These are phyloP conservation scores for Phrixothrix hirtus DNA, from an alignment of 2,888 invertebrate species.

Conservation along the genomic window DNA sequence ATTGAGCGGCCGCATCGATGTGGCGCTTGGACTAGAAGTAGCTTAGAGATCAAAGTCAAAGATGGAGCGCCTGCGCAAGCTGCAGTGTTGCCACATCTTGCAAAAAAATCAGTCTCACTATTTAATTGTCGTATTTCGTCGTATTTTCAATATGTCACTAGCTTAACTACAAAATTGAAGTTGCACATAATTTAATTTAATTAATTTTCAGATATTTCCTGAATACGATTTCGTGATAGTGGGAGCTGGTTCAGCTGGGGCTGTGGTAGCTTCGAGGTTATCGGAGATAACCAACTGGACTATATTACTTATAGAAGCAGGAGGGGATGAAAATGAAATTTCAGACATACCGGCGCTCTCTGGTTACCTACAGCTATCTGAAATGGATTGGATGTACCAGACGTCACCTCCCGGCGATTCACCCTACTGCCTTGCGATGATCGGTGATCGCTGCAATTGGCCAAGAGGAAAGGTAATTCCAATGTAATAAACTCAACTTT, in stretches of 20 bases:
- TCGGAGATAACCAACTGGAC: constrained; percentile 83
- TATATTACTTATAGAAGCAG: constrained; percentile 82
- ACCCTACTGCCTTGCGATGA: constrained; percentile 86
- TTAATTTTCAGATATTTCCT: constrained; percentile 64
- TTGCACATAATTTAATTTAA: not conserved
- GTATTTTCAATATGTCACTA: too few relatives aligned
- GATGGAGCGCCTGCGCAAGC: too few relatives aligned
- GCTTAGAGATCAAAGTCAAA: not conserved
- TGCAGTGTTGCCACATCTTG: too few relatives aligned
- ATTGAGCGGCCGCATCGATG: too few relatives aligned
- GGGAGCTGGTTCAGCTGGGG: constrained; percentile 88
- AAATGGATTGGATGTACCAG: constrained; percentile 91
- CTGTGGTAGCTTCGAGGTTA: constrained; percentile 82
- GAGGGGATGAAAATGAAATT: constrained; percentile 86
- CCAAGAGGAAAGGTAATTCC: constrained; percentile 78
- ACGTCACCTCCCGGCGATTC: constrained; percentile 77
- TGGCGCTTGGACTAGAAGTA: too few relatives aligned
- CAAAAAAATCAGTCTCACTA: too few relatives aligned
- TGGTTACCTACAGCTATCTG: constrained; percentile 81
- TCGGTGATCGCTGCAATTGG: constrained; percentile 87
- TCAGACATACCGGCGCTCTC: constrained; percentile 85
- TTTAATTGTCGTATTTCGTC: too few relatives aligned
- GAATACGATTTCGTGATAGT: constrained; percentile 87
- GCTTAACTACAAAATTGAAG: too few relatives aligned
- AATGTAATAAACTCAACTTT: not conserved